Evolutionary conservation across 2,888 invertebrate species (phyloP).

Genomic region (Dysmachus trigonus): DNA sequence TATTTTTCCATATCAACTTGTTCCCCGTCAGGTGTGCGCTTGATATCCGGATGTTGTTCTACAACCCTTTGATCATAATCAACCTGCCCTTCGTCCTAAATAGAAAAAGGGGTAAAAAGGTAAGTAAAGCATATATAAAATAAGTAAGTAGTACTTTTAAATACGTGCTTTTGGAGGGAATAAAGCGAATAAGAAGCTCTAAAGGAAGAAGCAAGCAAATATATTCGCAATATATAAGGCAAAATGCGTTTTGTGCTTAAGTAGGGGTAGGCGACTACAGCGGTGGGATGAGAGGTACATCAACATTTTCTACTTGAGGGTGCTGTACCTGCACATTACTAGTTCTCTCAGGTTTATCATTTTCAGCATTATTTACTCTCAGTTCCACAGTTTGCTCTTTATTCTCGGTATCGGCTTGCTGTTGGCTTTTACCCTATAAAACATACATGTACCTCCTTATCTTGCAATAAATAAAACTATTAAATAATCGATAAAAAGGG

Average conservation of each 20-base stretch:
- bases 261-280: background rate
- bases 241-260: background rate
- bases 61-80: conserved; percentile 68
- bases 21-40: conserved; percentile 80
- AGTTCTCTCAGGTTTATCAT: conserved; percentile 51
- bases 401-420: conserved; percentile 52
- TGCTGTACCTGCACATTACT: conserved; percentile 52
- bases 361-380: conserved; percentile 49
- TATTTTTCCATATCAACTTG: conserved; percentile 84
- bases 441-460: conserved; percentile 40
- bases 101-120: conserved; percentile 4
- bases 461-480: conserved; percentile 8
- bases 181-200: conserved; percentile 7
- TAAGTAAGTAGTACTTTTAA: background rate
- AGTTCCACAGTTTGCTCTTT: conserved; percentile 52
- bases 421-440: conserved; percentile 54
- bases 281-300: background rate
- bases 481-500: conserved; percentile 9
- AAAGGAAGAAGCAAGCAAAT: conserved; percentile 9
- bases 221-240: background rate
- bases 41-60: conserved; percentile 74
- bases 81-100: conserved; percentile 58
- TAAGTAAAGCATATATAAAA: background rate
- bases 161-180: background rate
- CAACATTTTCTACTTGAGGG: conserved; percentile 12